These are phyloP conservation scores for Leptinotarsa tumamoca DNA, from an alignment of 2,888 invertebrate species.

Conservation along the genomic window DNA sequence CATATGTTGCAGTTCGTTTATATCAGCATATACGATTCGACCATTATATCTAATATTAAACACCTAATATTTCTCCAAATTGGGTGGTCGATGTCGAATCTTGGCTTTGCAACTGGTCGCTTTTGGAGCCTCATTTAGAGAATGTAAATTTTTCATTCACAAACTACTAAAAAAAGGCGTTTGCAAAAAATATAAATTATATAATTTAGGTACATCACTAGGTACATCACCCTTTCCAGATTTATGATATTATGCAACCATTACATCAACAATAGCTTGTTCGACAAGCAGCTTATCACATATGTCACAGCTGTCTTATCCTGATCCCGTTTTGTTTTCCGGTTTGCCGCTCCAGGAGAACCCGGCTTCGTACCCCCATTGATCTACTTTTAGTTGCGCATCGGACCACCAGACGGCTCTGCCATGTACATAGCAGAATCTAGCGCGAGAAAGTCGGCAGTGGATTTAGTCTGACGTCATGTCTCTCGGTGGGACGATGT, in stretches of 20 bases:
- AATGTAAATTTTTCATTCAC: no score
- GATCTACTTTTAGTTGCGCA: constrained; percentile 26
- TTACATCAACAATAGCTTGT: constrained; percentile 32
- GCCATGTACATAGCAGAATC: constrained; percentile 26
- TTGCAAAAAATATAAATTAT: no score
- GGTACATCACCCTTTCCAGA: background rate
- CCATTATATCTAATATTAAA: no score
- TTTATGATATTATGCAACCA: constrained; percentile 24
- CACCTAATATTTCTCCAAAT: no score
- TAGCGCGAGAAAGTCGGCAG: constrained; percentile 31
- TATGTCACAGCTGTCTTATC: constrained; percentile 40
- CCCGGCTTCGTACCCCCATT: constrained; percentile 28
- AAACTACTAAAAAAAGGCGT: no score
- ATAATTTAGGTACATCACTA: background rate
- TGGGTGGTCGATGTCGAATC: no score
- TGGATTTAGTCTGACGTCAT: constrained; percentile 64
- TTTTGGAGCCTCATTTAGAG: no score
- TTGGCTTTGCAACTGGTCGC: no score
- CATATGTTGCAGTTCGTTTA: no score
- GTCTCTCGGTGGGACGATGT: constrained; percentile 59
- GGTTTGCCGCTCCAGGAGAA: constrained; percentile 17
- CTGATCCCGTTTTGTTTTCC: constrained; percentile 27
- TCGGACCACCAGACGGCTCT: constrained; percentile 35
- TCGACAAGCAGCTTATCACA: constrained; percentile 34
- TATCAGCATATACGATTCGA: no score